phyloP scores from a whole-genome alignment of 2,888 invertebrate species.

The Scrobipalpa atriplicella region DNA sequence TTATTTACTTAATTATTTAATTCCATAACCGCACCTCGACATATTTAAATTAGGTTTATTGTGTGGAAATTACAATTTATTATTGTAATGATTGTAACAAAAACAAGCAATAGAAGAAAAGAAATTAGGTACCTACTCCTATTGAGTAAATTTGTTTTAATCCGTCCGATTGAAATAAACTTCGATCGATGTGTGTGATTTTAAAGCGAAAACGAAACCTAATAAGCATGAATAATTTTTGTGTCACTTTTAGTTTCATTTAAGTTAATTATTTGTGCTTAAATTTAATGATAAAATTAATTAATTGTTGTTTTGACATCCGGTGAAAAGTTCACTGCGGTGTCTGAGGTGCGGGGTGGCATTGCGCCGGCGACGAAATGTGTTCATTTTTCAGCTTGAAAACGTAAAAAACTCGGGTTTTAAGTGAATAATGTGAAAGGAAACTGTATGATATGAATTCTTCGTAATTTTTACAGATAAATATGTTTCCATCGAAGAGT shows the following conservation, averaged over 20 bases:
- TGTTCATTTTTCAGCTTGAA: neutral
- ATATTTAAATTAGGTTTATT: too few species aligned
- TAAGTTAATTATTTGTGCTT: neutral
- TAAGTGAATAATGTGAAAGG: neutral
- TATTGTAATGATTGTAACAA: too few species aligned
- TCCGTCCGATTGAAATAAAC: too few species aligned
- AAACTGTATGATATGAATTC: constrained; percentile 35
- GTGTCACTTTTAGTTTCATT: neutral
- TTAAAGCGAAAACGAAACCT: too few species aligned
- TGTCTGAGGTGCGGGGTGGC: too few species aligned
- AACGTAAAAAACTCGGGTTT: neutral
- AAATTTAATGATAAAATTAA: neutral
- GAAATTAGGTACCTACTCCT: too few species aligned
- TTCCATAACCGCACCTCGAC: too few species aligned
- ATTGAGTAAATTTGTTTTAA: too few species aligned
- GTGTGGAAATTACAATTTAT: too few species aligned
- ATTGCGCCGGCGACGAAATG: constrained; percentile 7
- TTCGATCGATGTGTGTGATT: too few species aligned
- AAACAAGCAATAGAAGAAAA: too few species aligned
- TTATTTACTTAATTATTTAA: too few species aligned
- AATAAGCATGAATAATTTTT: neutral
- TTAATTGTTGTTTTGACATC: neutral
- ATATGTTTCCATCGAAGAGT: constrained; percentile 62
- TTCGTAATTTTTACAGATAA: constrained; percentile 39
- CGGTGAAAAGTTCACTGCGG: neutral